Evolutionary conservation across 2,888 invertebrate species (phyloP).

Genomic region (Itoplectis maculator): DNA sequence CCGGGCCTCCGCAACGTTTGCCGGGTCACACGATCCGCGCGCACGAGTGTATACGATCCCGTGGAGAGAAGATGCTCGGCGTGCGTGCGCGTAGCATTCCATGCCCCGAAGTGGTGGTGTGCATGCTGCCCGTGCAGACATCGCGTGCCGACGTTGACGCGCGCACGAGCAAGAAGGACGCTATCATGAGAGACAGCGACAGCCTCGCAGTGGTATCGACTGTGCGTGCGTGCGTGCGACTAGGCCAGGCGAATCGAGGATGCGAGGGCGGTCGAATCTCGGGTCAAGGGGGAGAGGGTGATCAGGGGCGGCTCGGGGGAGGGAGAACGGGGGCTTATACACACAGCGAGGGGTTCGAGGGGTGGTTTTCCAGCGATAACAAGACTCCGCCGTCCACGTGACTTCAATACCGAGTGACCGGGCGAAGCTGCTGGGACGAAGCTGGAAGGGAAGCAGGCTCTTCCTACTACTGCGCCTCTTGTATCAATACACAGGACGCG

Average conservation of each 20-base stretch:
- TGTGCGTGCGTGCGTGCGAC: constrained; percentile 39
- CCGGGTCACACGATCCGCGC: constrained; percentile 2
- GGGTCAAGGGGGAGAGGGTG: constrained; percentile 34
- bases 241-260: constrained; percentile 38
- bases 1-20: background rate
- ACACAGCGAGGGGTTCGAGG: constrained; percentile 43
- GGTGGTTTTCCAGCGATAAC: constrained; percentile 70
- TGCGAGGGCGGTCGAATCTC: constrained; percentile 56
- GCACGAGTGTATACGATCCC: background rate
- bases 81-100: constrained; percentile 1
- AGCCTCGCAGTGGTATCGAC: constrained; percentile 20
- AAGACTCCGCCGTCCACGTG: constrained; percentile 73
- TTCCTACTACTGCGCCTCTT: constrained; percentile 60
- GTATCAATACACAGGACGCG: constrained; percentile 74
- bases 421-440: constrained; percentile 37
- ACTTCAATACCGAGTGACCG: constrained; percentile 74
- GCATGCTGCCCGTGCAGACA: constrained; percentile 11
- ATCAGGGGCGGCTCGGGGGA: too few relatives aligned
- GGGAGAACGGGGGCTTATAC: too few relatives aligned
- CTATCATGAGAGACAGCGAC: too few relatives aligned
- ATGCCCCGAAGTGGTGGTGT: background rate
- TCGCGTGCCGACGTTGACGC: constrained; percentile 49
- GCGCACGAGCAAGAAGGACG: constrained; percentile 25
- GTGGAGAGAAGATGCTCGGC: background rate
- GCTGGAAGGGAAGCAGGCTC: background rate